Evolutionary conservation across 1,140 invertebrate species (phyloP), one percentile per base, ranked within the genome.

Genomic region (Leptinotarsa defecta): DNA sequence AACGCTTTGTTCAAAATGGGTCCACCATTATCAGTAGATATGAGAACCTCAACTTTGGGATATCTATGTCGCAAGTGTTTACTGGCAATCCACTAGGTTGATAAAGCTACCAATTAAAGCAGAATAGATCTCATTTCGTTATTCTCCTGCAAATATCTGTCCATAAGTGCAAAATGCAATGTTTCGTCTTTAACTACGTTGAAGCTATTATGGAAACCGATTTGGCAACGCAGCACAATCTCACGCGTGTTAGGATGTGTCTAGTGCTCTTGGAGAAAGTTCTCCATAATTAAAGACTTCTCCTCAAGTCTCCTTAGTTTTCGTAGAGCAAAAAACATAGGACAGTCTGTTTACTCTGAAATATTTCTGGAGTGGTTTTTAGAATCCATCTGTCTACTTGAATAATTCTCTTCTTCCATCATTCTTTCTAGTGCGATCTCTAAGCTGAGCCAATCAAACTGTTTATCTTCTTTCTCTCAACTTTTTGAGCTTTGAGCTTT

Each of bases 51-150:
- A 34, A 98, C 89, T 71, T 95, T 94, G 3, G 96, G 96, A 4
- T 93, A 89, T 81, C 94, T 96, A 83, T 97, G 94, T 87, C 99
- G 97, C 87, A 99, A 97, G 83, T 97, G 98, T 86, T 99, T 99
- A 79, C 93, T 92, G 15, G 97, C 96, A 75, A 99, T 92, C 79
- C 96, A 93, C 90, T 99, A 91, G 1, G 95, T 92, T 3, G 96
- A 92, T 1, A 96, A 92, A 1, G 97, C 98, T 52, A 98, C 94
- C 63, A 99, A 87, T 85, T 99, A 97, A 48, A 98, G 87, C 88
- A 77, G 90, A 86, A 77, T 95, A 89, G 73, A 88, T 83, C 80
- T 86, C 77, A 85, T 88, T 84, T 77, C 82, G 77, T 90, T 91
- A 76, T 78, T 79, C 61, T 77, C 85, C 90, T 97, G 94, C 77